phyloP scores from a whole-genome alignment of 1,140 invertebrate genomes.

The Penaeus chinensis region DNA sequence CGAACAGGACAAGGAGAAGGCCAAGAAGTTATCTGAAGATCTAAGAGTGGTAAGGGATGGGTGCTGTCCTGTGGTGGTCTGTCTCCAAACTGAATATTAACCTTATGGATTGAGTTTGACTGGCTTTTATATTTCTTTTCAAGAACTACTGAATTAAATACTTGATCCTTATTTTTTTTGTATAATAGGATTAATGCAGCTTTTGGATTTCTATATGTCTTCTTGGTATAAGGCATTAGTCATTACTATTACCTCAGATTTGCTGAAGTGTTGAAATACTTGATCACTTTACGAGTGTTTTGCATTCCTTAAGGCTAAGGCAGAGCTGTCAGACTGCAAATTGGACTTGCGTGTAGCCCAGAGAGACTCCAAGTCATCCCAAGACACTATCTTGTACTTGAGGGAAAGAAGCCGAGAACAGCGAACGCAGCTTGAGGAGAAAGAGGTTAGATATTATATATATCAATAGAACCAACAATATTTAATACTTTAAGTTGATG shows the following conservation, averaged over 20 bases:
- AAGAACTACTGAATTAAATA: not conserved
- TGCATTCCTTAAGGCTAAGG: conserved; percentile 65
- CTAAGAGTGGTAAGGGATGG: conserved; percentile 36
- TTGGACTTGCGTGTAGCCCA: conserved; percentile 76
- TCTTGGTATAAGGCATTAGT: not conserved
- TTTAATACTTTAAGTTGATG: too few species aligned
- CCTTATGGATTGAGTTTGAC: not conserved
- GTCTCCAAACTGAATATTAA: not conserved
- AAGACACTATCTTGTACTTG: conserved; percentile 65
- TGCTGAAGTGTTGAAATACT: not conserved
- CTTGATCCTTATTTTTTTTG: not conserved
- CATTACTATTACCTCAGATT: not conserved
- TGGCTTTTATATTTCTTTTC: not conserved
- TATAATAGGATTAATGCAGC: not conserved
- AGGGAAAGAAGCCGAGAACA: conserved; percentile 47
- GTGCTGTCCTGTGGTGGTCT: not conserved
- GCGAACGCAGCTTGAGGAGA: conserved; percentile 27
- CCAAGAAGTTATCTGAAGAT: conserved; percentile 35
- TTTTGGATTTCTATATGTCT: not conserved
- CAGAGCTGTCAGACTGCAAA: conserved; percentile 76
- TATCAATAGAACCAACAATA: too few species aligned
- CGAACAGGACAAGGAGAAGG: conserved; percentile 42
- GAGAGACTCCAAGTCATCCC: conserved; percentile 75
- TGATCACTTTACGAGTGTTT: not conserved
- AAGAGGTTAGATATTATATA: conserved; percentile 20